phyloP scores from a whole-genome alignment of 2,113 vertebrate species.

The Meriones unguiculatus region DNA sequence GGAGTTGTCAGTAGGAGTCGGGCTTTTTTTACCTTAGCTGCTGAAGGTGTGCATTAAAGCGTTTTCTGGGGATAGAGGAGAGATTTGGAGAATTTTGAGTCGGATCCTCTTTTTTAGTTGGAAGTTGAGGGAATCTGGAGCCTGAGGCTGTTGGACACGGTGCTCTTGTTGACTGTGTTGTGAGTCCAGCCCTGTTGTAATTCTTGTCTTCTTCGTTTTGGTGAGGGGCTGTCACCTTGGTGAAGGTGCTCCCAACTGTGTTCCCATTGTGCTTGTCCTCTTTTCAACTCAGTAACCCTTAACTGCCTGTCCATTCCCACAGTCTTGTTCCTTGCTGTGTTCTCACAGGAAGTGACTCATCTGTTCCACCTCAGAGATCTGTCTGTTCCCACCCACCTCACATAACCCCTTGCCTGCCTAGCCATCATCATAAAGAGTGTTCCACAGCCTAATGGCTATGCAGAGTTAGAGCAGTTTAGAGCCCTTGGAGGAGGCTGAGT shows the following conservation, averaged over 20 bases:
- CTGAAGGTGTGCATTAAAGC: not conserved
- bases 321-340: not conserved
- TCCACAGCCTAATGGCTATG: not conserved
- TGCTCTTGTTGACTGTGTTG: no score
- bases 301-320: not conserved
- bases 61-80: slow-evolving; percentile 39
- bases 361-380: not conserved
- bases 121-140: not conserved
- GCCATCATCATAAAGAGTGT: not conserved
- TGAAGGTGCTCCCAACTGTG: not conserved
- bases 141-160: not conserved
- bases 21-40: not conserved
- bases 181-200: not conserved
- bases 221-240: not conserved
- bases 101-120: not conserved
- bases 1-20: not conserved
- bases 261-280: not conserved
- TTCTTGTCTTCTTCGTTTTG: not conserved
- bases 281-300: not conserved
- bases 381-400: not conserved
- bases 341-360: slow-evolving; percentile 64
- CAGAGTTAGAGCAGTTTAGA: not conserved
- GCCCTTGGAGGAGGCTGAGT: not conserved
- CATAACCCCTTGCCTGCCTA: not conserved
- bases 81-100: not conserved